phyloP scores from a whole-genome alignment of 2,888 invertebrate genomes.

The Bruchidius siliquastri region DNA sequence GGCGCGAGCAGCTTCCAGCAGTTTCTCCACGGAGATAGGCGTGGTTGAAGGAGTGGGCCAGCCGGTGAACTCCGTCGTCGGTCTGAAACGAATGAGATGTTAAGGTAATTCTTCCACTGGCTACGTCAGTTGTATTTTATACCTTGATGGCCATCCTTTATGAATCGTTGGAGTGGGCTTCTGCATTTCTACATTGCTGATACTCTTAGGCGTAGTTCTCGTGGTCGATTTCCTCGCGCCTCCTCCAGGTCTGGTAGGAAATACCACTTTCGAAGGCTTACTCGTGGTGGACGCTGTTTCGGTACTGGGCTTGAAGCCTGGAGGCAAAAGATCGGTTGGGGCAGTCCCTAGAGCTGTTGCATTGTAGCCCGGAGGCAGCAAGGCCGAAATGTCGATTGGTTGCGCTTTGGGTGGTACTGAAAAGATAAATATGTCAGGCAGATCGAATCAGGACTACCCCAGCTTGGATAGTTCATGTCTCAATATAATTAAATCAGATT shows the following conservation, averaged over 20 bases:
- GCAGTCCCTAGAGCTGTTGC: constrained; percentile 11
- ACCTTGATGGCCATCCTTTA: constrained; percentile 82
- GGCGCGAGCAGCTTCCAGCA: constrained; percentile 62
- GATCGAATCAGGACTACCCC: too few relatives aligned
- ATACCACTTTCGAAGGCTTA: constrained; percentile 63
- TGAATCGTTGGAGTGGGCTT: constrained; percentile 64
- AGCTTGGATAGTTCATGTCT: too few relatives aligned
- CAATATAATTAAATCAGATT: too few relatives aligned
- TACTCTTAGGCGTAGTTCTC: constrained; percentile 28
- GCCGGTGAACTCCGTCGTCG: constrained; percentile 84
- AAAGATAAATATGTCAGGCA: constrained; percentile 1
- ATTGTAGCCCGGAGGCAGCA: constrained; percentile 67
- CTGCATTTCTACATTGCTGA: constrained; percentile 31
- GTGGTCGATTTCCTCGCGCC: constrained; percentile 51
- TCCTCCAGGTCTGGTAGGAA: constrained; percentile 71
- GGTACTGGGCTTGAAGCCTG: constrained; percentile 18
- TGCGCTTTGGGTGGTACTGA: constrained; percentile 39
- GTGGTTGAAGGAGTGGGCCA: constrained; percentile 88
- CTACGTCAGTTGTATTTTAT: constrained; percentile 21
- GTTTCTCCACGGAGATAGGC: constrained; percentile 77
- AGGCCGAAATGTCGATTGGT: constrained; percentile 55
- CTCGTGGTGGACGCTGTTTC: constrained; percentile 46
- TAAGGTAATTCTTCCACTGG: too few relatives aligned
- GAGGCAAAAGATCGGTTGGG: constrained; percentile 33
- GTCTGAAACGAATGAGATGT: constrained; percentile 48